phyloP scores from a whole-genome alignment of 2,113 vertebrate genomes.

The Dasyurus viverrinus region DNA sequence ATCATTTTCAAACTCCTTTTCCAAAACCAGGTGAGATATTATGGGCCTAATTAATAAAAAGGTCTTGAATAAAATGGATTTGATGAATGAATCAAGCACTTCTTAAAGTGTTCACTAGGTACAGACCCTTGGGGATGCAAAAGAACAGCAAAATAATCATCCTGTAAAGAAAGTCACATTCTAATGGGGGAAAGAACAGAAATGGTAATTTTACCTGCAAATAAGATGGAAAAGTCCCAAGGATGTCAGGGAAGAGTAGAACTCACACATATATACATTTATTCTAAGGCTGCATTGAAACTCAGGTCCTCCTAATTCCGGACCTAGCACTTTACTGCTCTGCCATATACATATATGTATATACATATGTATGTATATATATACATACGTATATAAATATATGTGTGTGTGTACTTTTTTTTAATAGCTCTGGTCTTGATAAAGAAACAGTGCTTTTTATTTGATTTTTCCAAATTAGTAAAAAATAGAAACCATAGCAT shows the following conservation, averaged over 20 bases:
- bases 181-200: background rate
- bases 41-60: slow-evolving; percentile 36
- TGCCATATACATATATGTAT: no score
- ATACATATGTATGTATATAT: background rate
- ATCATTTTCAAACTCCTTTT: slow-evolving; percentile 48
- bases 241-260: background rate
- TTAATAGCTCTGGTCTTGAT: slow-evolving; percentile 19
- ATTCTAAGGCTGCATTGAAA: no score
- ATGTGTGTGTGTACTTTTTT: slow-evolving; percentile 8
- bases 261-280: background rate
- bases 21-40: background rate
- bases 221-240: background rate
- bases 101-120: no score
- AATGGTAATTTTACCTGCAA: background rate
- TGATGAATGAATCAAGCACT: background rate
- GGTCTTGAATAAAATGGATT: background rate
- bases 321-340: no score
- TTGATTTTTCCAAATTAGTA: slow-evolving; percentile 31
- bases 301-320: no score
- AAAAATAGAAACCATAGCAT: slow-evolving; percentile 34
- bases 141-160: background rate
- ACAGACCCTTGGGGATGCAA: background rate
- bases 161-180: background rate
- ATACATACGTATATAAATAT: background rate
- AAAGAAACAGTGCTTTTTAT: slow-evolving; percentile 34